Base-by-base conservation (phyloP, 2,888 invertebrate genomes). In the Ophonus ardosiacus region DNA sequence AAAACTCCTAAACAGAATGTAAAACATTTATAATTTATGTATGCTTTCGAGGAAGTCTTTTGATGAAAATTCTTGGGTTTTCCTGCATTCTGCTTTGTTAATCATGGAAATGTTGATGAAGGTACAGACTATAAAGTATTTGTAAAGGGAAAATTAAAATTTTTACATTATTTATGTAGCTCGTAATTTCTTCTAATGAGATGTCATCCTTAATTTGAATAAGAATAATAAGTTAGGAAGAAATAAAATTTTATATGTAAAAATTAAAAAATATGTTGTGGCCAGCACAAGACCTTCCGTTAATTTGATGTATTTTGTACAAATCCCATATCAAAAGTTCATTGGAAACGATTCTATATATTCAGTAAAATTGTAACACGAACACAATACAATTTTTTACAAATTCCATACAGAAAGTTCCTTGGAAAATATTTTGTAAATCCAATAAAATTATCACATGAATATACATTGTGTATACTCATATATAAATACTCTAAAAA, bases 21-120 rank as follows among this genome's bases (percentile, higher is more conserved):
- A 57, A 78, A 78, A 78, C 31, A 78, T 78, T 78, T 59, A 57
- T 78, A 78, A 78, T 78, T 78, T 59, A 57, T 78, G 43, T 31
- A 76, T 51, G 78, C 21, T 78, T 57, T 78, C 24, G 24, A 56
- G 31, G 43, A 31, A 57, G 57, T 56, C 78, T 57, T 78, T 78
- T 78, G 78, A 57, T 76, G 24, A 78, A 31, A 78, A 74, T 43
- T 74, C 68, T 68, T 68, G 68, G 68, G 38, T 40, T 65, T 68
- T 68, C 15, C 24, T 24, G 38, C 15, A 68, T 31, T n/a, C 7
- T 38, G 68, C 68, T 38, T 68, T 68, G 68, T 68, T 68, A 31
- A 13, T 38, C 68, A 68, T 15, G 38, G 38, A 68, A 68, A 68
- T 68, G 68, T 7, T 68, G 68, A 68, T 38, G 68, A 38, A 38